These are phyloP conservation scores for Platyrinchus mystaceus DNA, from an alignment of 2,797 vertebrate genomes.

Conservation along the genomic window DNA sequence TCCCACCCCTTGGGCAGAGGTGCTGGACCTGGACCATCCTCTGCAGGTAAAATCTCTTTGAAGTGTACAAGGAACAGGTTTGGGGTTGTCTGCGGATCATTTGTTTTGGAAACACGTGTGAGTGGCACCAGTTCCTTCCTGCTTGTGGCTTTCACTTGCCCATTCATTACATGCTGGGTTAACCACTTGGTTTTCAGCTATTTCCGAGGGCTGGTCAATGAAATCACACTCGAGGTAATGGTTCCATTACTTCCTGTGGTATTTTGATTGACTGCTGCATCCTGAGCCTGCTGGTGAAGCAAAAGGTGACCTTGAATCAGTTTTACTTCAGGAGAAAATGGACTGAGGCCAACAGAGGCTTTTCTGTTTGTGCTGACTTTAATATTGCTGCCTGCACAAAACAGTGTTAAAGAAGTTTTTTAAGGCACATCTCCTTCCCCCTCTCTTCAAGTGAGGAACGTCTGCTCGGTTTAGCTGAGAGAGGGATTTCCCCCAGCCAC, in stretches of 20 bases:
- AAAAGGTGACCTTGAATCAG: neutral
- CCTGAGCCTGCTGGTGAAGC: neutral
- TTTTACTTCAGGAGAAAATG: neutral
- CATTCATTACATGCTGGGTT: neutral
- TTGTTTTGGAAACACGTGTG: neutral
- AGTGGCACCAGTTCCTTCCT: neutral
- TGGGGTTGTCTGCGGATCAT: neutral
- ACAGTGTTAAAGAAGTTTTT: too few relatives aligned
- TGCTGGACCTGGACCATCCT: neutral
- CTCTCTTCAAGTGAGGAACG: neutral
- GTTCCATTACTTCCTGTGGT: neutral
- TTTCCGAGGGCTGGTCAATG: neutral
- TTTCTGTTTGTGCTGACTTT: neutral
- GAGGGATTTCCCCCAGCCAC: neutral
- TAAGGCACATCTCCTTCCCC: neutral
- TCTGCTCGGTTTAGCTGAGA: neutral
- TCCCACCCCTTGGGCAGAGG: neutral
- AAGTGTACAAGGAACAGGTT: rapidly evolving
- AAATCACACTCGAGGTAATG: neutral
- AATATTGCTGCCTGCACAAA: neutral
- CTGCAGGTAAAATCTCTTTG: neutral
- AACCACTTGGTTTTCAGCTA: neutral
- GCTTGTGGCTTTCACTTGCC: neutral
- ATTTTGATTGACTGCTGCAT: neutral
- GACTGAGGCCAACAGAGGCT: neutral